phyloP scores from a whole-genome alignment of 2,797 vertebrate species.

The Gobionotothen gibberifrons region DNA sequence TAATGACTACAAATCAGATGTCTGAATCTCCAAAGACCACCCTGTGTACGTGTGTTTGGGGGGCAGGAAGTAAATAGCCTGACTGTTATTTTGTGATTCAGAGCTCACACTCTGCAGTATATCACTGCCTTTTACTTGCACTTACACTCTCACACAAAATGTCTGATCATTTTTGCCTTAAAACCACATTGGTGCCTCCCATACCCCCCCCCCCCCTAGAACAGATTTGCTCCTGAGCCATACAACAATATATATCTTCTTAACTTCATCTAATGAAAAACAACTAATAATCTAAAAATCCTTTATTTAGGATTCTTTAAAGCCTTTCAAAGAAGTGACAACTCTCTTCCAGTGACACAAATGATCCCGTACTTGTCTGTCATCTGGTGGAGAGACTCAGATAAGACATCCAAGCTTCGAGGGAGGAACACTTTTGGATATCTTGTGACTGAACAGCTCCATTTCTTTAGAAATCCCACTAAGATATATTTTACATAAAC shows the following conservation, averaged over 20 bases:
- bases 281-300: conserved; percentile 9
- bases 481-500: conserved; percentile 58
- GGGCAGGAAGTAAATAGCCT: conserved; percentile 48
- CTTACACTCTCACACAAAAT: conserved; percentile 54
- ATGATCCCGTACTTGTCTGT: conserved; percentile 52
- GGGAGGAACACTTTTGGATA: conserved; percentile 5
- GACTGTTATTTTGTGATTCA: conserved; percentile 68
- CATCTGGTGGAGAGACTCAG: conserved; percentile 70
- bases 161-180: conserved; percentile 78
- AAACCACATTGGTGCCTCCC: conserved; percentile 81
- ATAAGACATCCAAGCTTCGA: conserved; percentile 47
- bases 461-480: conserved; percentile 45
- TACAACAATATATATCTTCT: conserved; percentile 25
- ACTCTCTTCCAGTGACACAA: conserved; percentile 11
- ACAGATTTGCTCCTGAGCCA: conserved; percentile 34
- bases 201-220: conserved; percentile 39
- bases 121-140: conserved; percentile 68
- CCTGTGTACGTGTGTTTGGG: conserved; percentile 44
- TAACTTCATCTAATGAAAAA: conserved; percentile 35
- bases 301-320: conserved; percentile 14
- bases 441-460: conserved; percentile 43
- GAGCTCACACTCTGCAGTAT: conserved; percentile 46
- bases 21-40: conserved; percentile 65
- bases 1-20: conserved; percentile 57
- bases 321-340: conserved; percentile 21